Evolutionary conservation across 2,797 vertebrate genomes (phyloP).

Genomic region (Esox masquinongy): DNA sequence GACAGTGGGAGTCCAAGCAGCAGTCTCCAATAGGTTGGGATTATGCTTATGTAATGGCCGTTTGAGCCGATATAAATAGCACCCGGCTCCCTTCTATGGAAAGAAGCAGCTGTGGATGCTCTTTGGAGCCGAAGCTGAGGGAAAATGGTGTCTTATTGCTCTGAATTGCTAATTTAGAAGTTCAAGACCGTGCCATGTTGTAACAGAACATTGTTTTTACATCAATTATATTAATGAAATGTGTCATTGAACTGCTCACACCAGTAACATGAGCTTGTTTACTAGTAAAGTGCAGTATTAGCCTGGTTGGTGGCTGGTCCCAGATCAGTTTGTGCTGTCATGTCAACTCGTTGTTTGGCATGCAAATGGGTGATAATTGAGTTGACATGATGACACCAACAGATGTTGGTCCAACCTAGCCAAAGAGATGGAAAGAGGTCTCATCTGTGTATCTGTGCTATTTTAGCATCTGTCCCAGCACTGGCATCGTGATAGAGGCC

Average conservation of each 20-base stretch:
- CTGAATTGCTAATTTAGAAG: slow-evolving; percentile 3
- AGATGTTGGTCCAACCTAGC: neutral
- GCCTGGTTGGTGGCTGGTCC: neutral
- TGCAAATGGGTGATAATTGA: neutral
- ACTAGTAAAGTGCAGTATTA: neutral
- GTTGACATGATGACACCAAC: neutral
- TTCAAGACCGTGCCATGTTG: neutral
- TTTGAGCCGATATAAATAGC: slow-evolving; percentile 71
- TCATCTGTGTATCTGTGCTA: too few species aligned
- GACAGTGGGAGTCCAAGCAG: slow-evolving; percentile 36
- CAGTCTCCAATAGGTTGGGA: slow-evolving; percentile 58
- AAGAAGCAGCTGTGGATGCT: slow-evolving; percentile 45
- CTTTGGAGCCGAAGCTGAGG: slow-evolving; percentile 19
- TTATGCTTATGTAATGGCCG: slow-evolving; percentile 74
- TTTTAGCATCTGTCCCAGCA: too few species aligned
- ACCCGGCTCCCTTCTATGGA: slow-evolving; percentile 27
- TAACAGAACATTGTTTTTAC: slow-evolving; percentile 1
- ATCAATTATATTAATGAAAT: neutral
- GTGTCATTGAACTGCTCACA: neutral
- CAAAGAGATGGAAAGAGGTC: too few species aligned
- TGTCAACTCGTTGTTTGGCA: neutral
- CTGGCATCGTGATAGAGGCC: too few species aligned
- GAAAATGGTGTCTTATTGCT: slow-evolving; percentile 18
- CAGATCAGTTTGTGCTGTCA: neutral
- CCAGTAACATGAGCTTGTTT: neutral